These are phyloP conservation scores for Callipepla squamata DNA, from an alignment of 2,113 vertebrate species.

Conservation along the genomic window DNA sequence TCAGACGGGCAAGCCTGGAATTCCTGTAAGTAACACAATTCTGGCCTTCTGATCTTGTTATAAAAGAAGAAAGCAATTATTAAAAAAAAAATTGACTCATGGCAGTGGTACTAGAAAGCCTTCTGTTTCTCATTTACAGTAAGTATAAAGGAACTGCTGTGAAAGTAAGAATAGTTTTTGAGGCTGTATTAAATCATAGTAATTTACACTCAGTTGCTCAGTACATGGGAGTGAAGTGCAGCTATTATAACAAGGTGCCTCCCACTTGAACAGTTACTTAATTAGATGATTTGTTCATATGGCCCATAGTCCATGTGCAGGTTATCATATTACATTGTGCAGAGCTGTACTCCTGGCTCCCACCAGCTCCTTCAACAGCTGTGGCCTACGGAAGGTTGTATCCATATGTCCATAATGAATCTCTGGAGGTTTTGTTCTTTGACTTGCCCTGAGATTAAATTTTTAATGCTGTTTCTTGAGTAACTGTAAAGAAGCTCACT, in stretches of 20 bases:
- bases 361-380: neutral
- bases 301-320: neutral
- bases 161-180: neutral
- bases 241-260: neutral
- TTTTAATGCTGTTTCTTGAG: neutral
- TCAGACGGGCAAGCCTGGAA: slow-evolving; percentile 83
- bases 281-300: neutral
- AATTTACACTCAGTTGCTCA: neutral
- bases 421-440: neutral
- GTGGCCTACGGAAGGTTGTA: neutral
- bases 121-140: neutral
- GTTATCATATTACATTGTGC: neutral
- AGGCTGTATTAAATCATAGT: neutral
- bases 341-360: neutral
- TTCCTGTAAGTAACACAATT: slow-evolving; percentile 83
- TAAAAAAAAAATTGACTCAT: neutral
- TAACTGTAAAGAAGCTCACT: neutral
- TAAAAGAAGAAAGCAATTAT: slow-evolving; percentile 3
- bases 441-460: neutral
- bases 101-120: neutral
- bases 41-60: neutral
- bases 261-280: neutral
- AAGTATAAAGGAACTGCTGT: neutral
- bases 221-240: neutral
- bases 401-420: neutral